phyloP scores from a whole-genome alignment of 1,140 invertebrate genomes.

The Formica exsecta region DNA sequence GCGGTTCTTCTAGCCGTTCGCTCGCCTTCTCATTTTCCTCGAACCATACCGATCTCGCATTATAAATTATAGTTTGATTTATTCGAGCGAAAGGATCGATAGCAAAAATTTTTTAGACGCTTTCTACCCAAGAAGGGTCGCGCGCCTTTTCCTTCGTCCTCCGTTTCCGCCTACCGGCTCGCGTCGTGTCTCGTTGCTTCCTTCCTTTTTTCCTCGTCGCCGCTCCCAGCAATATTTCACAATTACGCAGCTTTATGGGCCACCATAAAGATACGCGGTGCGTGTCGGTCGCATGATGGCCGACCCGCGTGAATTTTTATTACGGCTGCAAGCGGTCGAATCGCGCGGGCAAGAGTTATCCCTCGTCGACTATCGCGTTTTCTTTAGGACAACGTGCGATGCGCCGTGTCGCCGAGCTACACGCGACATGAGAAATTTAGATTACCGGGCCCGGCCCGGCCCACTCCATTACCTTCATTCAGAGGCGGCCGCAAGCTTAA shows the following conservation, averaged over 20 bases:
- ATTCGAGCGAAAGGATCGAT: conserved; percentile 74
- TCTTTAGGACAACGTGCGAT: conserved; percentile 42
- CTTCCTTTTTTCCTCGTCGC: conserved; percentile 68
- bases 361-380: conserved; percentile 29
- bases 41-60: conserved; percentile 19
- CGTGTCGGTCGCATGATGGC: conserved; percentile 81
- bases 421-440: conserved; percentile 77
- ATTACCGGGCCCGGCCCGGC: conserved; percentile 68
- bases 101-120: conserved; percentile 74
- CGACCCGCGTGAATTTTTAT: conserved; percentile 80
- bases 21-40: conserved; percentile 39
- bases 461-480: conserved; percentile 75
- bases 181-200: background rate
- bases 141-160: background rate
- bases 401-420: conserved; percentile 47
- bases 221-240: conserved; percentile 81
- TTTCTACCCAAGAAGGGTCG: background rate
- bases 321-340: conserved; percentile 65
- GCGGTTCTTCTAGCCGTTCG: background rate
- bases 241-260: conserved; percentile 83
- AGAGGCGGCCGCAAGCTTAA: conserved; percentile 70
- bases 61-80: conserved; percentile 78
- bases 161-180: background rate
- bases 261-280: conserved; percentile 83
- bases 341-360: conserved; percentile 68